These are phyloP conservation scores for Cirrhinus molitorella DNA, from an alignment of 2,797 vertebrate species.

Conservation along the genomic window DNA sequence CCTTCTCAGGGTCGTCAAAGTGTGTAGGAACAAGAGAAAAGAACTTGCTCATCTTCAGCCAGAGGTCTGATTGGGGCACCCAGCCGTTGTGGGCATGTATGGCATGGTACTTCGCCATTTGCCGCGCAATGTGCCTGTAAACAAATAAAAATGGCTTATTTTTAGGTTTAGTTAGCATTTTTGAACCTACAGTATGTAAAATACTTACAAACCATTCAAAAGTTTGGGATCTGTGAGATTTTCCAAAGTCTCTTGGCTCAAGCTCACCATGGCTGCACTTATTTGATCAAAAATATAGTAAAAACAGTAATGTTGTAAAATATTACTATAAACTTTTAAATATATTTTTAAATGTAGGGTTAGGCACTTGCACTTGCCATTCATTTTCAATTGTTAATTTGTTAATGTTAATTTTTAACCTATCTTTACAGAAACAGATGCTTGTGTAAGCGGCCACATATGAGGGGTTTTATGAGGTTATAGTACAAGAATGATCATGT, in stretches of 20 bases:
- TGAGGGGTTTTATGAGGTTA: too few relatives aligned
- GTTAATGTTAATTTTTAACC: too few relatives aligned
- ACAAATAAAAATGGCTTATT: slow-evolving; percentile 38
- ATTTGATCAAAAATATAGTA: not conserved
- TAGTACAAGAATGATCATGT: too few relatives aligned
- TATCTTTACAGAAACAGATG: too few relatives aligned
- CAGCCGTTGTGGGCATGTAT: slow-evolving; percentile 99
- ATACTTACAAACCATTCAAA: not conserved
- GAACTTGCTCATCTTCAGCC: slow-evolving; percentile 96
- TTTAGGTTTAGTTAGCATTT: not conserved
- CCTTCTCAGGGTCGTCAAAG: slow-evolving; percentile 85
- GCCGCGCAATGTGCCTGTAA: slow-evolving; percentile 90
- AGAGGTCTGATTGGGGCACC: slow-evolving; percentile 95
- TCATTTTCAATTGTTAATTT: too few relatives aligned
- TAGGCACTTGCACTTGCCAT: too few relatives aligned
- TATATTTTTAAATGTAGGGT: not conserved
- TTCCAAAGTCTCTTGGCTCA: too few relatives aligned
- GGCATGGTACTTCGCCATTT: slow-evolving; percentile 96
- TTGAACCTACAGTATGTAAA: not conserved
- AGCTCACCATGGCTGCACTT: not conserved
- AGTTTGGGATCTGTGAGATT: not conserved
- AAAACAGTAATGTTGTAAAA: not conserved
- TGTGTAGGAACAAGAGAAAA: slow-evolving; percentile 92
- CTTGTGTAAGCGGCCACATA: too few relatives aligned
- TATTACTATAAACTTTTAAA: not conserved